Conservation (phyloP, 1,140 invertebrate species). For the Danaus melanippus region DNA sequence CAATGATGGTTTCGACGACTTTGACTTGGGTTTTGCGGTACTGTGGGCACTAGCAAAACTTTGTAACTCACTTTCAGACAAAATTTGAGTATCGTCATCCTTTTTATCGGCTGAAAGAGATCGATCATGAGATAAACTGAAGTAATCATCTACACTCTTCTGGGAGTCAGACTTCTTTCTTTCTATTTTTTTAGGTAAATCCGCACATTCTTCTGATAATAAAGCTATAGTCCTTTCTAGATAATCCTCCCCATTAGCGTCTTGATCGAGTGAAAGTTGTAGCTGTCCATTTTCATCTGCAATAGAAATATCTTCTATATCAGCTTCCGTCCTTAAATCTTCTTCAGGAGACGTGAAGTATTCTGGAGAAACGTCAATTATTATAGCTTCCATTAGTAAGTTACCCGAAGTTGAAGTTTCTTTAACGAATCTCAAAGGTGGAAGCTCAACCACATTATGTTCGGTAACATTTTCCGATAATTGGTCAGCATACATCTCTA, state of each 20-base stretch:
- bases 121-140: slow-evolving; percentile 70
- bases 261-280: slow-evolving; percentile 57
- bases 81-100: slow-evolving; percentile 60
- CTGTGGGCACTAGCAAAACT: slow-evolving; percentile 76
- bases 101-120: slow-evolving; percentile 59
- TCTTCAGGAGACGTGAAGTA: slow-evolving; percentile 84
- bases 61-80: slow-evolving; percentile 73
- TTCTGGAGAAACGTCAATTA: slow-evolving; percentile 91
- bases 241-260: slow-evolving; percentile 50
- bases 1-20: slow-evolving; percentile 39
- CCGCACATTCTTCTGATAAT: slow-evolving; percentile 49
- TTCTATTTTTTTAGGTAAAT: slow-evolving; percentile 55
- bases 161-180: slow-evolving; percentile 72
- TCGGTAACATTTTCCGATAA: slow-evolving; percentile 91
- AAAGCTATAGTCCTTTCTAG: slow-evolving; percentile 57
- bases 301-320: slow-evolving; percentile 87
- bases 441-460: slow-evolving; percentile 89
- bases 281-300: slow-evolving; percentile 75
- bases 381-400: slow-evolving; percentile 90
- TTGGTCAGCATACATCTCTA: slow-evolving; percentile 95
- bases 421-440: slow-evolving; percentile 88
- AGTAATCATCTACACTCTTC: slow-evolving; percentile 73
- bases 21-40: slow-evolving; percentile 63
- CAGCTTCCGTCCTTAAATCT: slow-evolving; percentile 86
- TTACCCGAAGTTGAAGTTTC: slow-evolving; percentile 90